Base-by-base conservation (phyloP, 2,888 invertebrate species). In the Melinaea marsaeus region DNA sequence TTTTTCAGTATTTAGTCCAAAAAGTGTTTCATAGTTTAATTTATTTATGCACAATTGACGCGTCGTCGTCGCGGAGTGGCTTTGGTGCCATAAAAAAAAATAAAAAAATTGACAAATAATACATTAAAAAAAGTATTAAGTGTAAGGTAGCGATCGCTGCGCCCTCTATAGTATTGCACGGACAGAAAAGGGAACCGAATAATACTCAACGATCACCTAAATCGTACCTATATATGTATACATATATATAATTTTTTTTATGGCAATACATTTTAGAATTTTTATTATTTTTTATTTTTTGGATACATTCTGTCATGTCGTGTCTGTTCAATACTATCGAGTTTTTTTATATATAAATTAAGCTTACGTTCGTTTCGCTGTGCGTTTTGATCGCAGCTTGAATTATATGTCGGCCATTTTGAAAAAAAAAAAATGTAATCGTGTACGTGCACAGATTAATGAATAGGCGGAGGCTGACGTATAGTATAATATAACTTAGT, bases 61-160 rank as follows among this genome's bases (percentile, higher is more conserved):
- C 75, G 78, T 77, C 82, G 79, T 79, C 82, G 80, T 80, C 77
- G 76, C 79, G 76, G 78, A 78, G 80, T 86, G 90, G 90, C 89
- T 80, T 78, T 84, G 83, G 88, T 89, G 89, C 87, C 89, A 89
- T 89, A 85, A 78, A 82, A 84, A 76, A 85, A 84, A 86, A 80
- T 78, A 67, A 71, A 72, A 82, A 88, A 88, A 89, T 82, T 82
- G 88, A 89, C 89, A 89, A 87, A 88, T 88, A 89, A 88, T 86
- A 83, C 79, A 77, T 82, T 84, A 82, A 84, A 86, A 88, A 88
- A 88, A 88, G 83, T 86, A 84, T 85, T 88, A 85, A 83, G 75
- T 80, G 73, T 89, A 89, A 87, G 88, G 80, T 83, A 80, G 85
- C 84, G 75, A 75, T 74, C 69, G 84, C 81, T 81, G 74, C 81